Evolutionary conservation across 2,888 invertebrate genomes (phyloP).

Genomic region (Acronicta leporina): DNA sequence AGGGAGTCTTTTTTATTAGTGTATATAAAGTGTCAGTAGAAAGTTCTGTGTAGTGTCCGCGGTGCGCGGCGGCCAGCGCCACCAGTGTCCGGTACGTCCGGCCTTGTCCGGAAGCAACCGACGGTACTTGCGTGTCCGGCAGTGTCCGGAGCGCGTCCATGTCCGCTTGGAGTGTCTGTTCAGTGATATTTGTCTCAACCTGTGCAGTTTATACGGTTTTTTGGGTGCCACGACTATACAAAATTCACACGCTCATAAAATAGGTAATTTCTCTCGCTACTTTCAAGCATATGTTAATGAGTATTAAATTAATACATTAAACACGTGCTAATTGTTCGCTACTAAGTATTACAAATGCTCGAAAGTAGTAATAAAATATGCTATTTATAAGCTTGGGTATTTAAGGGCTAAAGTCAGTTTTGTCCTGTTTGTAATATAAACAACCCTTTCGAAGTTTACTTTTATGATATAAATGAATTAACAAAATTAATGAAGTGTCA

Average conservation of each 20-base stretch:
- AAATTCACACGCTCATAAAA: not conserved
- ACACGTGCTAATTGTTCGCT: not conserved
- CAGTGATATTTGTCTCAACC: slow-evolving; percentile 29
- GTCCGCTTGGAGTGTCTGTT: slow-evolving; percentile 34
- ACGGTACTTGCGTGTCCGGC: not conserved
- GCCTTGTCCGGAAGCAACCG: slow-evolving; percentile 1
- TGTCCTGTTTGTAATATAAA: not conserved
- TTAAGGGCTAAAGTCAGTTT: not conserved
- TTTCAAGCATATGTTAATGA: not conserved
- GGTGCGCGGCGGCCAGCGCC: slow-evolving; percentile 5
- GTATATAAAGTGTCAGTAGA: slow-evolving; percentile 40
- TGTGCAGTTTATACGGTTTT: slow-evolving; percentile 10
- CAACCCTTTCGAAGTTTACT: not conserved
- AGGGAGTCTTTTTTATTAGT: slow-evolving; percentile 27
- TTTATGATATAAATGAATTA: no score
- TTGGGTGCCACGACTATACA: slow-evolving; percentile 18
- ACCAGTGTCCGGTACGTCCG: slow-evolving; percentile 7
- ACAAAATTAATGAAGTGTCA: not conserved
- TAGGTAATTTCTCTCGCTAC: not conserved
- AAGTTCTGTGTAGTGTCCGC: slow-evolving; percentile 19
- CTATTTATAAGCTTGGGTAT: not conserved
- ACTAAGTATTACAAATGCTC: not conserved
- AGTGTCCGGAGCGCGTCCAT: slow-evolving; percentile 8
- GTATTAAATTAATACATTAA: no score
- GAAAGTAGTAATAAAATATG: not conserved